phyloP scores from a whole-genome alignment of 2,888 invertebrate species.

The Drosophila longiperda region DNA sequence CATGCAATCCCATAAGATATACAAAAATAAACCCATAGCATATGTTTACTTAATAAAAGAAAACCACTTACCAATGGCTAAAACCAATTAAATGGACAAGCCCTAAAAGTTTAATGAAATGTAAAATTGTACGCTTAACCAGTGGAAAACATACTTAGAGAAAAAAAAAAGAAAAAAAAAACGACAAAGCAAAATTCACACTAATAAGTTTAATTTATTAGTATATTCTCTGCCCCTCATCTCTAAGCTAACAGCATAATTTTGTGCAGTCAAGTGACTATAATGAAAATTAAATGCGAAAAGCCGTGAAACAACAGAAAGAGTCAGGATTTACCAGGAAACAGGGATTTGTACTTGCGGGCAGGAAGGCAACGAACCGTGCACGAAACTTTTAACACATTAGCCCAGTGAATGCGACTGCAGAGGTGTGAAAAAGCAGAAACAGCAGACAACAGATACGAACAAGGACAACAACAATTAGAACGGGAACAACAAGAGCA shows the following conservation, averaged over 20 bases:
- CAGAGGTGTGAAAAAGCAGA: slow-evolving; percentile 58
- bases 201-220: slow-evolving; percentile 53
- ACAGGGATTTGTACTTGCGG: slow-evolving; percentile 44
- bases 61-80: neutral
- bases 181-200: slow-evolving; percentile 3
- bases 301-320: slow-evolving; percentile 31
- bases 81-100: slow-evolving; percentile 33
- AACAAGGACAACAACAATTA: slow-evolving; percentile 8
- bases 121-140: slow-evolving; percentile 29
- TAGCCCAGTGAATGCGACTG: slow-evolving; percentile 53
- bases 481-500: slow-evolving; percentile 25
- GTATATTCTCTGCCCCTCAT: slow-evolving; percentile 3
- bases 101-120: slow-evolving; percentile 48
- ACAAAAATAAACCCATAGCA: too few species aligned
- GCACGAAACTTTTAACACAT: slow-evolving; percentile 69
- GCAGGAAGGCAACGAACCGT: slow-evolving; percentile 63
- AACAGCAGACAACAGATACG: slow-evolving; percentile 31
- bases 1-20: too few species aligned
- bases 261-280: slow-evolving; percentile 69
- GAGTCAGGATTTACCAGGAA: slow-evolving; percentile 8
- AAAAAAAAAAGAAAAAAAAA: neutral
- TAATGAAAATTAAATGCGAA: slow-evolving; percentile 75
- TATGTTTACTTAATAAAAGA: neutral
- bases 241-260: slow-evolving; percentile 32
- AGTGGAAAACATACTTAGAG: slow-evolving; percentile 8